These are phyloP conservation scores for Cossypha dichroa DNA, from an alignment of 2,797 vertebrate species.

Conservation along the genomic window DNA sequence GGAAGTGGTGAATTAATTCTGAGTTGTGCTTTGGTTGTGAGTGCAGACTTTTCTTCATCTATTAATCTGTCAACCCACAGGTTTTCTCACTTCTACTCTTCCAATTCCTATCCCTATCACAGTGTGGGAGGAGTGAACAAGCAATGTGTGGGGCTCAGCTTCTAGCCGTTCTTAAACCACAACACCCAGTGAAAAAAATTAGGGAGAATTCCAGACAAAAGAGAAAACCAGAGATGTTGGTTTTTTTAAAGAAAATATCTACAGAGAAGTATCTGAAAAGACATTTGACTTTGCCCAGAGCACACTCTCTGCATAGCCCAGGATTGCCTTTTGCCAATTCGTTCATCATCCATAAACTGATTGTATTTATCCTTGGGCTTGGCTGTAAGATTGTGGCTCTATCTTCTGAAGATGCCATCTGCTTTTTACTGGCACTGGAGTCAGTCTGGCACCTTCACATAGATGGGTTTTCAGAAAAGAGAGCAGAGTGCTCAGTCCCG, in stretches of 20 bases:
- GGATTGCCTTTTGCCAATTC: neutral
- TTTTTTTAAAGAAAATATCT: neutral
- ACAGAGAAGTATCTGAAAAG: conserved; percentile 2
- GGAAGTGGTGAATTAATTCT: neutral
- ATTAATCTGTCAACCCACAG: neutral
- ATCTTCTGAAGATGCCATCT: neutral
- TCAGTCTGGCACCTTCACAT: neutral
- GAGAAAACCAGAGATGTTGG: neutral
- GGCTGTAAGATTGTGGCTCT: neutral
- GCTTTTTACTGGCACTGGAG: neutral
- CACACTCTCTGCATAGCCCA: neutral
- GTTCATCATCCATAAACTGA: neutral
- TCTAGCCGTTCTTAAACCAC: neutral
- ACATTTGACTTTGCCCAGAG: conserved; percentile 8
- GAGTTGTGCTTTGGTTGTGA: neutral
- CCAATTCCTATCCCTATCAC: neutral
- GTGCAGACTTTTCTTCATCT: neutral
- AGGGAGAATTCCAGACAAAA: neutral
- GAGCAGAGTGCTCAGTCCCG: neutral
- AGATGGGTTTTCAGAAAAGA: neutral
- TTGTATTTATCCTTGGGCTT: conserved; percentile 16
- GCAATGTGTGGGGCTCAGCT: neutral
- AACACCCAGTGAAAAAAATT: neutral
- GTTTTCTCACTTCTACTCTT: neutral
- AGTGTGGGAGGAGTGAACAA: neutral